These are phyloP conservation scores for Choristoneura rosaceana DNA, from an alignment of 2,888 invertebrate genomes.

Conservation along the genomic window DNA sequence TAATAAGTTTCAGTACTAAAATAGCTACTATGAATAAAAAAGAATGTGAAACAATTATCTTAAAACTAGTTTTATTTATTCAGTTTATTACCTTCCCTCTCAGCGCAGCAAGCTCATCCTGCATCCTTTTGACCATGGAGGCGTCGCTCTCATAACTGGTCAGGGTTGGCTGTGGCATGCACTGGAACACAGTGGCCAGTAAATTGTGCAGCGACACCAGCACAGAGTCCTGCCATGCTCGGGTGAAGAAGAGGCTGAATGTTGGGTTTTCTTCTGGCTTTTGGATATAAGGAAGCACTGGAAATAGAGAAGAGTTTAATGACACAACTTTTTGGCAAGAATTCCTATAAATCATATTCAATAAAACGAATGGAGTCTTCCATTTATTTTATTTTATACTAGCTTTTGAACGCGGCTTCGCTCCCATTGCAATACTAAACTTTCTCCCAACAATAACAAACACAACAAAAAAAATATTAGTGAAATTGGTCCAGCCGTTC, in stretches of 20 bases:
- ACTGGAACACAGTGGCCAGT: slow-evolving; percentile 94
- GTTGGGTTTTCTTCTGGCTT: slow-evolving; percentile 96
- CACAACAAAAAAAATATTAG: too few relatives aligned
- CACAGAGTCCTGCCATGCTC: slow-evolving; percentile 98
- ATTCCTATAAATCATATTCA: too few relatives aligned
- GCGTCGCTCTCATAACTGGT: slow-evolving; percentile 95
- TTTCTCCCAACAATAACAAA: too few relatives aligned
- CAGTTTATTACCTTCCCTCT: slow-evolving; percentile 67
- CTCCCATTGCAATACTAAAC: too few relatives aligned
- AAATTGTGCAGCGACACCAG: slow-evolving; percentile 96
- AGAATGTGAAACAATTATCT: too few relatives aligned
- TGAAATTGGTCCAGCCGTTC: too few relatives aligned
- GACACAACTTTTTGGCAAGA: too few relatives aligned
- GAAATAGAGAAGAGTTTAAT: slow-evolving; percentile 52
- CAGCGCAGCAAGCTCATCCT: slow-evolving; percentile 92
- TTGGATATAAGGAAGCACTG: slow-evolving; percentile 96
- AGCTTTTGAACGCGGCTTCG: too few relatives aligned
- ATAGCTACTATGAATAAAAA: too few relatives aligned
- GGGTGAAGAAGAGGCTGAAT: slow-evolving; percentile 95
- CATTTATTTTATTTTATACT: too few relatives aligned
- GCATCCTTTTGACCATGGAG: slow-evolving; percentile 90
- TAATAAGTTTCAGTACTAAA: too few relatives aligned
- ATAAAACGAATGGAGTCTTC: too few relatives aligned
- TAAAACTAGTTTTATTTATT: not conserved
- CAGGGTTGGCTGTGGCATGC: slow-evolving; percentile 94